Evolutionary conservation across 2,797 vertebrate genomes (phyloP), one percentile per base, ranked within the genome.

Genomic region (Sebastes jordani): DNA sequence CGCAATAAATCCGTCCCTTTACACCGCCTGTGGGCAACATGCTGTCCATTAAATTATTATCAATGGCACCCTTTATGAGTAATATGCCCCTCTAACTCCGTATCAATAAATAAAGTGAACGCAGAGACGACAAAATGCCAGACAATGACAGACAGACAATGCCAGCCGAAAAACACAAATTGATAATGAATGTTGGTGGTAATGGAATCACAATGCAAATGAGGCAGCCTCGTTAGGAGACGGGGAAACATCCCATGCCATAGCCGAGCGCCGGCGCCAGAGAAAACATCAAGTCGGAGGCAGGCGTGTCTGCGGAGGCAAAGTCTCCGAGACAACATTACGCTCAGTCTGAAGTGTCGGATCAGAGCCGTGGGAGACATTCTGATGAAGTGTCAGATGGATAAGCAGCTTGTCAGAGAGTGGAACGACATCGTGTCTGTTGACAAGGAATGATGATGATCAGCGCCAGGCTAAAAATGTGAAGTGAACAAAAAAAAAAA

Each of bases 171-270:
- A 60, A 88, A 78, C 5, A 85, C 75, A 88, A 88, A 90, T 75
- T 69, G 67, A 81, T 88, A 85, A 90, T 82, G 89, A 89, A 85
- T 38, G 74, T 70, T n/a, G 13, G 55, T 4, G 32, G 83, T 89
- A 83, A 93, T 88, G 77, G 89, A 89, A 87, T 87, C 77, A 68
- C 20, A 10, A 91, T 90, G 86, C 86, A 91, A 87, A 89, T 78
- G 84, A 88, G 76, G 77, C 73, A 7, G 75, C 76, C 76, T 88
- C 52, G 71, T 89, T 88, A 85, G 70, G 84, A 88, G 75, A 81
- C 54, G 8, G 72, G 36, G 36, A 88, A 76, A 74, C 77, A 70
- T 83, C 76, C 78, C 74, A 22, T 62, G 67, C 46, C 75, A 29
- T 70, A 13, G 42, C 78, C 2, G 54, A 70, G 78, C n/a, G 16